Conservation (phyloP, 2,888 invertebrate species). For the Zeuzera pyrina region DNA sequence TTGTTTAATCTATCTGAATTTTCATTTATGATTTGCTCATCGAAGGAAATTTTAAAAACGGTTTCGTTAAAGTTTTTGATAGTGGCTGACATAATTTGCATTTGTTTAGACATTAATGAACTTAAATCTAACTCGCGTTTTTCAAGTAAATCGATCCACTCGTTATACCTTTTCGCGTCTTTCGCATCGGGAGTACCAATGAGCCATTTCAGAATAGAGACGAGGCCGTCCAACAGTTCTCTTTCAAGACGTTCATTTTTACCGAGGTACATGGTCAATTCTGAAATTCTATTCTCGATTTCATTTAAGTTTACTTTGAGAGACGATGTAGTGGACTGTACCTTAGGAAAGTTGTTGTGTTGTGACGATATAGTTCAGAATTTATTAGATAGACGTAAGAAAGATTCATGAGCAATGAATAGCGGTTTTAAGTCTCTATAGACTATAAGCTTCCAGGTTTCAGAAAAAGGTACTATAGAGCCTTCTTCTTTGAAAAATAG, state of each 20-base stretch:
- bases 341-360: not conserved
- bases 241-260: not conserved
- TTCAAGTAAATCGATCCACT: slow-evolving; percentile 9
- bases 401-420: not conserved
- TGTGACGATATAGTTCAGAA: not conserved
- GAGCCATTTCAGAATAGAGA: not conserved
- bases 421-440: slow-evolving; percentile 1
- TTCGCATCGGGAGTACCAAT: not conserved
- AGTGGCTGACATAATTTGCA: slow-evolving; percentile 22
- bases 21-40: slow-evolving; percentile 18
- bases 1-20: slow-evolving; percentile 16
- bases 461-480: not conserved
- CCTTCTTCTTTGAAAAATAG: not conserved
- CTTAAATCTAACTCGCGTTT: slow-evolving; percentile 17
- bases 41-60: slow-evolving; percentile 19
- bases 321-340: not conserved
- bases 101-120: slow-evolving; percentile 12
- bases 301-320: not conserved
- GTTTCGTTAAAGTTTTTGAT: slow-evolving; percentile 20
- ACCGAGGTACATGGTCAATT: not conserved
- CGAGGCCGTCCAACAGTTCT: not conserved
- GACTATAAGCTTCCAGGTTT: not conserved
- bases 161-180: slow-evolving; percentile 4
- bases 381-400: not conserved
- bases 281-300: not conserved